Evolutionary conservation across 2,797 vertebrate species (phyloP).

Genomic region (Brachyalestes nurse): DNA sequence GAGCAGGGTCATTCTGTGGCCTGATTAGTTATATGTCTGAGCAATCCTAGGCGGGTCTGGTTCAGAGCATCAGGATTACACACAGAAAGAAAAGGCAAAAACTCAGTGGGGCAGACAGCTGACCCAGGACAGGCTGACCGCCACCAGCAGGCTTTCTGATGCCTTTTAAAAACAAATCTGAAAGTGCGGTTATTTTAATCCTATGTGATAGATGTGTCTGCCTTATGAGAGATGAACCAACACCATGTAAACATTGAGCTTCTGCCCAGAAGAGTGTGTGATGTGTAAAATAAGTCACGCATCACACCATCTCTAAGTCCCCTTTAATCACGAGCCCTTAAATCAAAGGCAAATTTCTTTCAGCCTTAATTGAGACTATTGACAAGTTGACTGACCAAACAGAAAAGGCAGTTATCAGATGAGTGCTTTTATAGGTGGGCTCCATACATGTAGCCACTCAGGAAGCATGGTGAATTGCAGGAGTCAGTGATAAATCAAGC

Average conservation of each 20-base stretch:
- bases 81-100: constrained; percentile 38
- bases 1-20: constrained; percentile 51
- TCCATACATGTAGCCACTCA: constrained; percentile 60
- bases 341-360: constrained; percentile 35
- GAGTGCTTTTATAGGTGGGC: constrained; percentile 51
- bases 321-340: constrained; percentile 6
- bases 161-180: constrained; percentile 29
- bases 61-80: constrained; percentile 48
- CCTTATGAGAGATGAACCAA: background rate
- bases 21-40: constrained; percentile 53
- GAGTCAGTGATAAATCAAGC: constrained; percentile 69
- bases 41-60: constrained; percentile 53
- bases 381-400: constrained; percentile 40
- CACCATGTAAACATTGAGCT: background rate
- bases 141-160: constrained; percentile 13
- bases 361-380: constrained; percentile 28
- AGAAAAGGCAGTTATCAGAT: constrained; percentile 53
- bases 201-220: background rate
- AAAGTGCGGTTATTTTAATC: constrained; percentile 21
- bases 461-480: constrained; percentile 52
- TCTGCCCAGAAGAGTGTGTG: background rate
- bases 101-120: constrained; percentile 21
- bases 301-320: background rate
- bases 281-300: background rate
- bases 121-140: constrained; percentile 1